Percentiles rank a stretch among this genome's conserved stretches.
phyloP scores from a whole-genome alignment of 2,797 vertebrate genomes.

The Carapus acus region DNA sequence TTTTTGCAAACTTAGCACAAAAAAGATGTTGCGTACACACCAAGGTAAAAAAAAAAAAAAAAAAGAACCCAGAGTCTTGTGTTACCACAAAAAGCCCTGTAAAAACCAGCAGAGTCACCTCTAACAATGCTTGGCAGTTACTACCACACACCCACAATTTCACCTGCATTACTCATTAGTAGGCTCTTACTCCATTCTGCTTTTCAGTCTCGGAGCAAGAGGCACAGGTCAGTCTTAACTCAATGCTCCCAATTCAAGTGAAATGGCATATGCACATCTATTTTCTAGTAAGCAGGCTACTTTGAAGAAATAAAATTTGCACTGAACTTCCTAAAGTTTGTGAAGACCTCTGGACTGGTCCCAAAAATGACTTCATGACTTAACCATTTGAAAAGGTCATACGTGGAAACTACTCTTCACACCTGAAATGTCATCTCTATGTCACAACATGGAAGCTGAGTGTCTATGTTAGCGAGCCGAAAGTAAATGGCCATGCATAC shows the following conservation, averaged over 20 bases:
- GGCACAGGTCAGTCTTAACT: conserved; percentile 20
- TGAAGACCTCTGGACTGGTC: conserved; percentile 6
- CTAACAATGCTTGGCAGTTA: conserved; percentile 12
- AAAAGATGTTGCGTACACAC: no score
- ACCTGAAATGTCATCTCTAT: conserved; percentile 15
- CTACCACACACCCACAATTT: conserved; percentile 6
- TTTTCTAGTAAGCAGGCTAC: conserved; percentile 43
- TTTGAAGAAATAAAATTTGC: no score
- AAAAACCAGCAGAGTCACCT: conserved; percentile 39
- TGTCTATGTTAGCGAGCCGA: conserved; percentile 15
- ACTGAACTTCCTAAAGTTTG: no score
- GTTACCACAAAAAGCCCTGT: conserved; percentile 55
- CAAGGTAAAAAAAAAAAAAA: conserved; percentile 28
- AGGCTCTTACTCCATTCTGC: conserved; percentile 21
- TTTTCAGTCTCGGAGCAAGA: conserved; percentile 14
- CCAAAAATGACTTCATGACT: no score
- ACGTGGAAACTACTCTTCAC: not conserved
- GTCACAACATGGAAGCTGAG: conserved; percentile 28
- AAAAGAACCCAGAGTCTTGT: conserved; percentile 48
- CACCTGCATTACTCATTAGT: conserved; percentile 33
- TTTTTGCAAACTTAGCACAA: no score
- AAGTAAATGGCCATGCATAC: conserved; percentile 16
- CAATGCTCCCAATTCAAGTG: conserved; percentile 1
- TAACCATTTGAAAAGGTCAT: no score
- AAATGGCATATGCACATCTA: conserved; percentile 45